Evolutionary conservation across 2,888 invertebrate genomes (phyloP), one percentile per base, ranked within the genome.

Genomic region (Netelia melanura): DNA sequence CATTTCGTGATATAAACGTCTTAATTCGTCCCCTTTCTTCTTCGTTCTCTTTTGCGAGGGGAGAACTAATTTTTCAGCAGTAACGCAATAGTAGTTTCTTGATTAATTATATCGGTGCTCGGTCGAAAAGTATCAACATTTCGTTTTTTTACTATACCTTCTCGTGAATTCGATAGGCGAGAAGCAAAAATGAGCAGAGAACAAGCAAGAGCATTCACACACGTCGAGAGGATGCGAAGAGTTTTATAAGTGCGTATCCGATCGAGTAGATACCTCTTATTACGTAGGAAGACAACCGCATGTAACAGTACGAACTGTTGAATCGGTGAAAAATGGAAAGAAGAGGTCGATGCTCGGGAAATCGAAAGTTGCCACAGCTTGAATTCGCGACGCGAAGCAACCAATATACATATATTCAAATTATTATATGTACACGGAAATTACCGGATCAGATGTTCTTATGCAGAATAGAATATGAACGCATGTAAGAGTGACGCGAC

Each of bases 201-300:
- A 85, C 85, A 85, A 75, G 65, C 79, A 21, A 70, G 21, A 30
- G 82, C 85, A 79, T 85, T 85, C 65, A 85, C 23, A 17, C 21
- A 38, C 54, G 58, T 58, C 48, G 38, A 79, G 82, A 48, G 71
- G 64, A 54, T 54, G 71, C 56, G 48, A 5, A 30, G 79, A 79
- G 82, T 80, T 64, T 79, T 71, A 79, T 48, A 71, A 84, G 84
- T 76, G 79, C 74, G 78, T 54, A 65, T 72, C 61, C 85, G 85
- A 82, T 85, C 75, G 71, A 82, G 85, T 75, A 71, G 85, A 82
- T 82, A 76, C 70, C 75, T 82, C 79, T 82, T 82, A 75, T 85
- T 85, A 78, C 64, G 79, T 82, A 81, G 68, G 48, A 70, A 67
- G 74, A 68, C 65, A 65, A 82, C 30, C 67, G 74, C 68, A 62